These are phyloP conservation scores for Tribolium madens DNA, from an alignment of 1,140 invertebrate genomes.

Conservation along the genomic window DNA sequence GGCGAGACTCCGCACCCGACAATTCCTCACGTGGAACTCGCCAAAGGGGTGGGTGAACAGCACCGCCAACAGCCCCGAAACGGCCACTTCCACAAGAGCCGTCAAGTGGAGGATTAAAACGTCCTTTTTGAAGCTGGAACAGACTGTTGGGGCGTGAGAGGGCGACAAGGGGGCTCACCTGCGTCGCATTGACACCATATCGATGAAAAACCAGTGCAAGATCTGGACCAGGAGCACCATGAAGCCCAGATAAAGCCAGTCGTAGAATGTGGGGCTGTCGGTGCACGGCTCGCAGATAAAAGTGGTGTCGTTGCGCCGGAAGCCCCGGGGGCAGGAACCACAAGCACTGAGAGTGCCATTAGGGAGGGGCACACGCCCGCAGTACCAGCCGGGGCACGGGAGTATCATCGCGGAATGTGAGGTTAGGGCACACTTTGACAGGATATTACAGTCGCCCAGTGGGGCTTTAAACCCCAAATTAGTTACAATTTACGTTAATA, in stretches of 20 bases:
- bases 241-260: slow-evolving; percentile 94
- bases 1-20: slow-evolving; percentile 80
- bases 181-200: slow-evolving; percentile 81
- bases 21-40: slow-evolving; percentile 79
- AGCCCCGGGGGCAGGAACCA: slow-evolving; percentile 89
- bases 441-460: neutral
- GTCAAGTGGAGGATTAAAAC: slow-evolving; percentile 80
- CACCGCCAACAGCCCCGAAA: slow-evolving; percentile 81
- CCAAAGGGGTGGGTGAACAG: slow-evolving; percentile 84
- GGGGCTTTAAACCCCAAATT: neutral
- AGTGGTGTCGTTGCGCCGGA: slow-evolving; percentile 71
- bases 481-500: too few species aligned
- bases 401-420: neutral
- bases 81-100: slow-evolving; percentile 83
- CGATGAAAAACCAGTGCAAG: slow-evolving; percentile 93
- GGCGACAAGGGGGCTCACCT: slow-evolving; percentile 68
- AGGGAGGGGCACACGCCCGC: slow-evolving; percentile 76
- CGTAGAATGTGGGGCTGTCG: slow-evolving; percentile 85
- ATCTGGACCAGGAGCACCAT: slow-evolving; percentile 89
- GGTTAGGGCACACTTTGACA: neutral
- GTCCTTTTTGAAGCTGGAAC: slow-evolving; percentile 76
- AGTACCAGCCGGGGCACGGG: slow-evolving; percentile 87
- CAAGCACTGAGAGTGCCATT: slow-evolving; percentile 83
- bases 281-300: slow-evolving; percentile 84
- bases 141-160: neutral